Evolutionary conservation across 2,797 vertebrate species (phyloP).

Genomic region (Rhadinocentrus ornatus): DNA sequence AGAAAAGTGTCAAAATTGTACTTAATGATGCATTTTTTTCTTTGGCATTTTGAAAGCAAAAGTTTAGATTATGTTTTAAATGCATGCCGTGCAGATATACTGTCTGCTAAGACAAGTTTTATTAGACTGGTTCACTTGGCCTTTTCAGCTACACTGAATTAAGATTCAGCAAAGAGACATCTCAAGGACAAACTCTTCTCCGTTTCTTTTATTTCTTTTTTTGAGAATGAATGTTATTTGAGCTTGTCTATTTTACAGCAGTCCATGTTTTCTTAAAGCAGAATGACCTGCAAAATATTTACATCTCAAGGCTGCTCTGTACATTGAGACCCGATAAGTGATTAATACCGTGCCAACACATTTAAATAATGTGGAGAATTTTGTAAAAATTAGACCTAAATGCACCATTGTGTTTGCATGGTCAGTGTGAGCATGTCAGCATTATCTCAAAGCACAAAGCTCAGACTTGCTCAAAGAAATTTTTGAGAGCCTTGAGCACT

Average conservation of each 20-base stretch:
- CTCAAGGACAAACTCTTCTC: conserved; percentile 1
- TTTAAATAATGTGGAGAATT: background rate
- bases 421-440: background rate
- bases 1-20: conserved; percentile 11
- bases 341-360: background rate
- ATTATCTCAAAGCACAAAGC: too few species aligned
- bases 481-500: background rate
- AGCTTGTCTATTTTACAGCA: background rate
- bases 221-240: background rate
- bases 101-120: conserved; percentile 23
- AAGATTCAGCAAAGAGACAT: conserved; percentile 33
- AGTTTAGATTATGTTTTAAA: conserved; percentile 10
- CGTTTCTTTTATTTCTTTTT: background rate
- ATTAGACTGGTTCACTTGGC: conserved; percentile 42
- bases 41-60: background rate
- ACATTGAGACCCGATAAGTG: background rate
- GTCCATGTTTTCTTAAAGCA: background rate
- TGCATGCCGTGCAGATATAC: background rate
- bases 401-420: background rate
- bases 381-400: background rate
- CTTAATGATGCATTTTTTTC: conserved; percentile 23
- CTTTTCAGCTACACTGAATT: conserved; percentile 44
- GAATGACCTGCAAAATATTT: background rate
- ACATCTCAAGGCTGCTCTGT: background rate
- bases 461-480: too few species aligned